Evolutionary conservation across 1,140 invertebrate species (phyloP).

Genomic region (Papilio xuthus): DNA sequence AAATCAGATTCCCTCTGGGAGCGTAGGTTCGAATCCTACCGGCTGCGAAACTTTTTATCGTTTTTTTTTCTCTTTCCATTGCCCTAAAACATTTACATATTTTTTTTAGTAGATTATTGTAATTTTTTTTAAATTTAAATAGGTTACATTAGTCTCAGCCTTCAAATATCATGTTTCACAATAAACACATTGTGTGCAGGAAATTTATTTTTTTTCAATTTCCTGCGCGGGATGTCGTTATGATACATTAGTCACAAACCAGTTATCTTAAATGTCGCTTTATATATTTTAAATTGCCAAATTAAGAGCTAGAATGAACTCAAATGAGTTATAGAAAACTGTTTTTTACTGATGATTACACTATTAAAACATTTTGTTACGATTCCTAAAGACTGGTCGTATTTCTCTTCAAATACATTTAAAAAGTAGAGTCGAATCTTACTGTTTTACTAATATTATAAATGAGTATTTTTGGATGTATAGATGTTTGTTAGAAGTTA

Average conservation of each 20-base stretch:
- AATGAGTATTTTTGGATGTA: too few relatives aligned
- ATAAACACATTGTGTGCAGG: background rate
- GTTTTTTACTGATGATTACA: background rate
- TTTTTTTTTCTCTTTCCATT: background rate
- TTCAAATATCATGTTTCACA: background rate
- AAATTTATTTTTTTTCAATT: conserved; percentile 21
- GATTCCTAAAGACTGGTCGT: too few relatives aligned
- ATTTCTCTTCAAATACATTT: too few relatives aligned
- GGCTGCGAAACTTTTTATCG: conserved; percentile 13
- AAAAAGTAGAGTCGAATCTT: too few relatives aligned
- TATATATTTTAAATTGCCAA: conserved; percentile 6
- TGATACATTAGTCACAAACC: conserved; percentile 9
- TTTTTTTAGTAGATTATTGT: too few relatives aligned
- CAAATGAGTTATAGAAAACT: background rate
- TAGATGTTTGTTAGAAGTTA: too few relatives aligned
- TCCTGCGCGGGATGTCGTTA: conserved; percentile 22
- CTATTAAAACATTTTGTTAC: too few relatives aligned
- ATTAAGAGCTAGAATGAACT: background rate
- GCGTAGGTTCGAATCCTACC: conserved; percentile 39
- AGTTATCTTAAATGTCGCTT: background rate
- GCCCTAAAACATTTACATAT: too few relatives aligned
- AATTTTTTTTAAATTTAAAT: too few relatives aligned
- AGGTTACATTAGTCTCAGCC: background rate
- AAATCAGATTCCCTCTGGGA: conserved; percentile 40
- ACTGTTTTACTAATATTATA: too few relatives aligned